Base-by-base conservation (phyloP, 2,113 vertebrate genomes). In the Upupa epops region DNA sequence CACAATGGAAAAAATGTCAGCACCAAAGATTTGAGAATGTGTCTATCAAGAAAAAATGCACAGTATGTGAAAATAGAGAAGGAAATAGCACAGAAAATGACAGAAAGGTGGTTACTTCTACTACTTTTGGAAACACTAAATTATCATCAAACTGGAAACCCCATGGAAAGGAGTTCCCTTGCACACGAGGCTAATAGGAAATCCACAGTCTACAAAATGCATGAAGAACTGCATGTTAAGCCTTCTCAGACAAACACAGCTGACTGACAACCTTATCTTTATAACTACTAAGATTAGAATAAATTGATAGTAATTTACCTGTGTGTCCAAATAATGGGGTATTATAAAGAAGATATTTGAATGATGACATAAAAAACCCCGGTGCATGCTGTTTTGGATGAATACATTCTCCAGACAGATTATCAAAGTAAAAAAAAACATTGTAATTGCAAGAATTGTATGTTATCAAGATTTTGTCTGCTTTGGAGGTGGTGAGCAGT, bases 381-480 rank as follows among this genome's bases (percentile, higher is more conserved):
- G 12, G 36, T 90, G 22, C 22, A 28, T 75, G 29, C 7, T 28
- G 13, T 37, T 94, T 80, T 90, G 65, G 77, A 48, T 54, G 3
- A 93, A 80, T 29, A 59, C 17, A 64, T 7, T 59, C 56, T 83
- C 60, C 58, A 70, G 32, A 74, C 14, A 89, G 29, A 87, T 90
- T 80, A 83, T 12, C 51, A 92, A 93, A 93, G 82, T 74, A 84
- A 70, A 93, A 8, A n/a, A 86, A 94, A 93, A 86, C 61, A 9
- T 77, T 95, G 83, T 91, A 69, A 80, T 86, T 93, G 46, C n/a
- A 42, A 42, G 40, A 42, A 24, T 79, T 52, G n/a, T 63, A 8
- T 29, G 28, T 59, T 59, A 84, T 89, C 13, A 56, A 86, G 46
- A 32, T 72, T 81, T 88, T 56, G 13, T 21, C 85, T 82, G 36